These are phyloP conservation scores for Phaethornis superciliosus DNA, from an alignment of 2,113 vertebrate species.

Conservation along the genomic window DNA sequence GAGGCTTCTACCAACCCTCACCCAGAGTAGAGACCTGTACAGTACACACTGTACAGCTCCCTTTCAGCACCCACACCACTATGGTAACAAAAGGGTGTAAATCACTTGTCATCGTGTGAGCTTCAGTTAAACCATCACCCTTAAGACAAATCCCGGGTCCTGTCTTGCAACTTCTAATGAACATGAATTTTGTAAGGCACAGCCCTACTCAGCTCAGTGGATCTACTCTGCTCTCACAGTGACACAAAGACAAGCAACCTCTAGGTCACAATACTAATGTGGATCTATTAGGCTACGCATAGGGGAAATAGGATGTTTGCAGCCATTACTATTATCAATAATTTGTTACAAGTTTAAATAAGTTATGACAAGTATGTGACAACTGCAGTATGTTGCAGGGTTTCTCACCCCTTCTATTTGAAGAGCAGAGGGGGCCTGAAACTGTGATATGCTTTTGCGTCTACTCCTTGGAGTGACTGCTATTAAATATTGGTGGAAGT, in stretches of 20 bases:
- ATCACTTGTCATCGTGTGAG: rapidly evolving
- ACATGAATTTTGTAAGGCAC: not conserved
- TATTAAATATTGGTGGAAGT: not conserved
- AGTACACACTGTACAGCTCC: not conserved
- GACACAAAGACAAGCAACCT: not conserved
- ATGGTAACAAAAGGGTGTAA: rapidly evolving
- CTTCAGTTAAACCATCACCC: not conserved
- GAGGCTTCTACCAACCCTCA: rapidly evolving
- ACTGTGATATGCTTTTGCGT: not conserved
- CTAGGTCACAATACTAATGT: not conserved
- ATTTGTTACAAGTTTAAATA: not conserved
- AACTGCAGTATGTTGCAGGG: not conserved
- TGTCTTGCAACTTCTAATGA: not conserved
- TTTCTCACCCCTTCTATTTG: not conserved
- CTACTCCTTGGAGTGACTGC: not conserved
- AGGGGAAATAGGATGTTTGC: not conserved
- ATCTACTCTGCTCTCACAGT: not conserved
- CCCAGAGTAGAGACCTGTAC: rapidly evolving
- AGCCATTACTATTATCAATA: not conserved
- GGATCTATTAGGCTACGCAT: rapidly evolving
- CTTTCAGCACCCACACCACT: not conserved
- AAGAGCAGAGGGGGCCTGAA: not conserved
- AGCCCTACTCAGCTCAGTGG: not conserved
- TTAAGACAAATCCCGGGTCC: not conserved
- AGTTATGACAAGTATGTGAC: not conserved